A percentile compares a stretch with the other conserved stretches of the same genome.
Evolutionary conservation across 2,113 vertebrate species (phyloP).

Genomic region (Glaucidium brasilianum): DNA sequence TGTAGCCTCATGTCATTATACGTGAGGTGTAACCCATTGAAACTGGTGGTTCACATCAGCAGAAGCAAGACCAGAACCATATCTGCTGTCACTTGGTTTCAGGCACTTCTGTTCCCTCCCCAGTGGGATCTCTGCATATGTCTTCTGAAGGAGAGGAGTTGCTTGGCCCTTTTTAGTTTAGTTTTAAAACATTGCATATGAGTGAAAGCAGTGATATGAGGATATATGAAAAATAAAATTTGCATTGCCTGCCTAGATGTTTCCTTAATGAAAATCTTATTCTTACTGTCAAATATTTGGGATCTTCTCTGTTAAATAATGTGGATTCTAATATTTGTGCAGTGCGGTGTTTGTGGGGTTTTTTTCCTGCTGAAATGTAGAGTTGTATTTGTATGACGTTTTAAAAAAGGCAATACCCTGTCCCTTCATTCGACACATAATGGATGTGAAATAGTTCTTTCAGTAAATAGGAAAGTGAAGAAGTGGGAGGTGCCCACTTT

Average conservation of each 20-base stretch:
- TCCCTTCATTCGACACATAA: neutral
- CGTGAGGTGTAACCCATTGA: rapidly evolving
- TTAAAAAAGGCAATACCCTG: neutral
- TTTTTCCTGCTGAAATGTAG: neutral
- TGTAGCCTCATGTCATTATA: neutral
- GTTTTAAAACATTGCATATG: neutral
- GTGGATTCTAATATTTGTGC: neutral
- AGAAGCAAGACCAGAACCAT: neutral
- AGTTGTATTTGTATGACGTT: neutral
- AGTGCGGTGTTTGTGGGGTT: neutral
- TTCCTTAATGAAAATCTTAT: neutral
- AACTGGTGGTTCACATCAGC: neutral
- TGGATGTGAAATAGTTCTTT: neutral
- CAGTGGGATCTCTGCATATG: neutral
- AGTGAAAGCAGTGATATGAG: neutral
- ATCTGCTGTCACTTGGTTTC: neutral
- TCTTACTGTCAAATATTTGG: neutral
- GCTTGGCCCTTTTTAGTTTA: neutral
- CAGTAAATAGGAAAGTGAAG: neutral
- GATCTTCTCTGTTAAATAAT: neutral
- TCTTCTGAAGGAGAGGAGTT: neutral
- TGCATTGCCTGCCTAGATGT: neutral
- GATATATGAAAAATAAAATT: neutral
- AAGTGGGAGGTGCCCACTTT: neutral
- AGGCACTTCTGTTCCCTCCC: neutral